Evolutionary conservation across 2,113 vertebrate genomes (phyloP).

Genomic region (Boulengeromyrus knoepffleri): DNA sequence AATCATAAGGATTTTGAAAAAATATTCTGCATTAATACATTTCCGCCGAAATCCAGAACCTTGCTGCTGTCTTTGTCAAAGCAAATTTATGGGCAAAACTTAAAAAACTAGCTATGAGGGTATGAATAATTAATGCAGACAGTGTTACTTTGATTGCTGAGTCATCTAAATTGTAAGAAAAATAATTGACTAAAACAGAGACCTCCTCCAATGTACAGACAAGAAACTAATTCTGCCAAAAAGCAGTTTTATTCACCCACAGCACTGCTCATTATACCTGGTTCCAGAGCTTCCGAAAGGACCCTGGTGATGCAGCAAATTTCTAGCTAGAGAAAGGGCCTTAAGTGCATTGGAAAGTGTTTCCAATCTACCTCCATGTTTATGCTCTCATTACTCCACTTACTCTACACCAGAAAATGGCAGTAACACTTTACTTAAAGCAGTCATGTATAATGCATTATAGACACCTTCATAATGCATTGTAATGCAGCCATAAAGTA

Average conservation of each 20-base stretch:
- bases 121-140: not conserved
- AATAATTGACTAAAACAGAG: not conserved
- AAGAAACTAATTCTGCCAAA: not conserved
- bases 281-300: not conserved
- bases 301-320: not conserved
- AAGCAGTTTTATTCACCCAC: not conserved
- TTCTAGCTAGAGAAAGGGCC: not conserved
- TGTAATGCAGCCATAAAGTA: no score
- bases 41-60: not conserved
- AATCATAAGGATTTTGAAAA: not conserved
- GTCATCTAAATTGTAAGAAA: not conserved
- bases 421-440: not conserved
- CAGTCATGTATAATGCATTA: no score
- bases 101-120: not conserved
- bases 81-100: not conserved
- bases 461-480: no score
- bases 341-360: not conserved
- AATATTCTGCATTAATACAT: not conserved
- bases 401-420: not conserved
- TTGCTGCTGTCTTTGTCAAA: not conserved
- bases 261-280: not conserved
- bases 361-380: not conserved
- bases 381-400: not conserved
- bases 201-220: not conserved
- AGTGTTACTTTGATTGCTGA: not conserved